Percentiles rank a stretch among this genome's conserved stretches.
Evolutionary conservation across 2,797 vertebrate genomes (phyloP).

Genomic region (Lacerta bilineata): DNA sequence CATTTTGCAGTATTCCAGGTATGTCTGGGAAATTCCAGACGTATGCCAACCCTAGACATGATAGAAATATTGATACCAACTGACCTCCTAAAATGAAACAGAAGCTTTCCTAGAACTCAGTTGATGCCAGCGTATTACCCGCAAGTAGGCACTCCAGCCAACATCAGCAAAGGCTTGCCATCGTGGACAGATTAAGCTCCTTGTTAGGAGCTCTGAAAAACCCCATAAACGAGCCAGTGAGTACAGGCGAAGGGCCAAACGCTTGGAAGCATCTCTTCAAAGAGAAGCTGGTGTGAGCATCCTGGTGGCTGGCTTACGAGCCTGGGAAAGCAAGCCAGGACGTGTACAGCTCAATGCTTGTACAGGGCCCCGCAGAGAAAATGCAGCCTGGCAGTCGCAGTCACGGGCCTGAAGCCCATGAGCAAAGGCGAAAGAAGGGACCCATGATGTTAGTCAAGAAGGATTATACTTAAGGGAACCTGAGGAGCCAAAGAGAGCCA

Average conservation of each 20-base stretch:
- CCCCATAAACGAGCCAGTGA: neutral
- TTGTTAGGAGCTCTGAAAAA: neutral
- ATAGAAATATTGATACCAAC: neutral
- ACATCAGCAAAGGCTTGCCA: neutral
- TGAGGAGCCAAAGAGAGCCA: neutral
- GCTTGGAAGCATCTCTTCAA: neutral
- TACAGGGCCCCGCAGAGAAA: neutral
- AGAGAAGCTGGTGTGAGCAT: neutral
- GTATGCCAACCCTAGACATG: no score
- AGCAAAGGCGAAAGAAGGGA: neutral
- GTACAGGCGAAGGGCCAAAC: neutral
- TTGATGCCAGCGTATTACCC: neutral
- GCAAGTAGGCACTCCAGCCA: neutral
- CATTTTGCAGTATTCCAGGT: no score
- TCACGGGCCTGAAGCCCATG: neutral
- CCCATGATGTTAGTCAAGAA: neutral
- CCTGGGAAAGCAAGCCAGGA: neutral
- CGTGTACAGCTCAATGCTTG: rapidly evolving
- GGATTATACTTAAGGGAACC: neutral
- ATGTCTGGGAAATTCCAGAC: no score
- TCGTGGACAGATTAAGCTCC: neutral
- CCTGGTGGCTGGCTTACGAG: neutral
- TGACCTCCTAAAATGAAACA: neutral
- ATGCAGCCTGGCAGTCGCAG: neutral
- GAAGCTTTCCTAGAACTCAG: no score